Base-by-base conservation (phyloP, 2,888 invertebrate species). In the Dendrolimus pini region DNA sequence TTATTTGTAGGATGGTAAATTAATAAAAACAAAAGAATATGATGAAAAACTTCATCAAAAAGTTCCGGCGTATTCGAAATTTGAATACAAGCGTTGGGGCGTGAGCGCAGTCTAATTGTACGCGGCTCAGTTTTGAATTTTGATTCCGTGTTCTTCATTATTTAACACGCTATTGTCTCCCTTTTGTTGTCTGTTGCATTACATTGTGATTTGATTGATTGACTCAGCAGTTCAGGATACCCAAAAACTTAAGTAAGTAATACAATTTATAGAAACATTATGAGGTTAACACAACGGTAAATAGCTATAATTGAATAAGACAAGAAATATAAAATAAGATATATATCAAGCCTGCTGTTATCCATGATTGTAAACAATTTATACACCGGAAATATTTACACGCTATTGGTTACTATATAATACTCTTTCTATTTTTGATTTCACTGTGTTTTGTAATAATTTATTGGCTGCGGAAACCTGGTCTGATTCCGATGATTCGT, bases 51-150 rank as follows among this genome's bases (percentile, higher is more conserved):
- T 69, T 70, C 68, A 70, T 68, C 68, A 65, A 66, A 69, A 70
- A 70, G 70, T 75, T 66, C 69, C 65, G 65, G 63, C 65, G 73
- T 70, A 75, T 77, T 84, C 71, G 68, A 78, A 80, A 87, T 84
- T 86, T 83, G 79, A 88, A 86, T 86, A 85, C 81, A 84, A 83
- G 75, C 75, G 79, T 69, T 72, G 74, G 83, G 83, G 84, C 82
- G 86, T 86, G 83, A 82, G 75, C 75, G 71, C 74, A 69, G 63
- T 74, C 76, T 80, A 80, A 85, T 85, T 82, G 82, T 77, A 71
- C 74, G 70, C 74, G 74, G 72, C 75, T 79, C 77, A 80, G 81
- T 83, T 84, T 81, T 69, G 75, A 83, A 82, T 83, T 81, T 80
- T 80, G 77, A 85, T 85, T 82, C 80, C 79, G 67, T 77, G 80